Evolutionary conservation across 2,888 invertebrate genomes (phyloP), one percentile per base, ranked within the genome.

Genomic region (Chloromyia formosa): DNA sequence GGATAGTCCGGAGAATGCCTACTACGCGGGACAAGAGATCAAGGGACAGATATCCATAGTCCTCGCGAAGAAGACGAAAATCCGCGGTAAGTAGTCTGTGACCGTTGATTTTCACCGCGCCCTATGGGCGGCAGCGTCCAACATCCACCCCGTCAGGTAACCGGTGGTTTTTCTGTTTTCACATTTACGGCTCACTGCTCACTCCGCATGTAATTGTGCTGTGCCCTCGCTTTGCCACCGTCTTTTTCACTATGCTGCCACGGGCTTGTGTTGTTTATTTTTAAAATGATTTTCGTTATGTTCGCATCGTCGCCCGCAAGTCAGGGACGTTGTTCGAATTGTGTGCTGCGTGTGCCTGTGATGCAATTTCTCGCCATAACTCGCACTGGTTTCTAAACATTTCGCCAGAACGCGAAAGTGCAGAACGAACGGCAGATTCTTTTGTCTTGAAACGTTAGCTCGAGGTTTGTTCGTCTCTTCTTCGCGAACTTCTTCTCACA

Each of bases 21-120:
- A 84, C 72, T 82, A 81, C 78, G 83, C 82, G 74, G 84, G 85
- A 62, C 83, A 84, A 76, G 79, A 81, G 20, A 83, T 84, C 68
- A 81, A 81, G 66, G 84, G 84, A 27, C 81, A 83, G 77, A 83
- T 84, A 74, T 83, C 82, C 80, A 80, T 84, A 78, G 84, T 83
- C 78, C 77, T 84, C n/a, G 80, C 79, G 66, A 84, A 84, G 78
- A 83, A 84, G 74, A 82, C 83, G 0, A 85, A 84, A 80, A 84
- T 84, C 73, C 81, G 83, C 77, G 85, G 84, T 84, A 82, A 82
- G 82, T 80, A 49, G 23, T n/a, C 20, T n/a, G n/a, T 53, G 53
- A 53, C 14, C 53, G 12, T 4, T 7, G 27, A 7, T 35, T 7
- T 2, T 35, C 27, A 35, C 27, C 27, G 27, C 27, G 27, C 27